Base-by-base conservation (phyloP, 2,888 invertebrate genomes). In the Xestoiulus laeticollis region DNA sequence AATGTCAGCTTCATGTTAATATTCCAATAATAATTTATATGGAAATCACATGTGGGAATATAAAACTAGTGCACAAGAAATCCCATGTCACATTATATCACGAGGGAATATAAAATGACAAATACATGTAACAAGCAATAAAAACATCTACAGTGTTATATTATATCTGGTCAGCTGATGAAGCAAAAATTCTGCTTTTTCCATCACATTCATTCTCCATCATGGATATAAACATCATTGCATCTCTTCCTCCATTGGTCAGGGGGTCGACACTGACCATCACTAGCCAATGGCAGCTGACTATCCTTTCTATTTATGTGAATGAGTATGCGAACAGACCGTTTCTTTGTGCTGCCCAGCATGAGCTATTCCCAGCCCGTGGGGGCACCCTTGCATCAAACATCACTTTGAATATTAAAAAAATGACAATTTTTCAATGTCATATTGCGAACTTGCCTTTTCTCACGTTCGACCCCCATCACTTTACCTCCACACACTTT, bases 401-500 rank as follows among this genome's bases (percentile, higher is more conserved):
- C 16, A 78, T 78, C 78, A 78, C 30, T 32, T 78, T 26, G 30
- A 78, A 26, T 32, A 78, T 78, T 78, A n/a, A 78, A 78, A n/a
- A 32, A 78, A 78, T 78, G 16, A 78, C 78, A 78, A 30, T 78
- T 78, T 26, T 26, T 78, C 14, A 78, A 78, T 78, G 78, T 14
- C 30, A 78, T 30, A 32, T 12, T 30, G 2, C 78, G 30, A 78
- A 78, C 78, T 78, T 78, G 78, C 78, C 78, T 78, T 78, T 30
- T 78, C 78, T 30, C 78, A 78, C 26, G 78, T 78, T 30, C 78
- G 26, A 12, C 78, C 78, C 78, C 78, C 30, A 78, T 78, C 30
- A 68, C 68, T 68, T 68, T 68, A 68, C 68, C 68, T 68, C 22
- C 68, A 78, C 78, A 30, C 78, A 5, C 16, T 78, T 32, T 78